Evolutionary conservation across 1,140 invertebrate species (phyloP), one percentile per base, ranked within the genome.

Genomic region (Drosophila bifasciata): DNA sequence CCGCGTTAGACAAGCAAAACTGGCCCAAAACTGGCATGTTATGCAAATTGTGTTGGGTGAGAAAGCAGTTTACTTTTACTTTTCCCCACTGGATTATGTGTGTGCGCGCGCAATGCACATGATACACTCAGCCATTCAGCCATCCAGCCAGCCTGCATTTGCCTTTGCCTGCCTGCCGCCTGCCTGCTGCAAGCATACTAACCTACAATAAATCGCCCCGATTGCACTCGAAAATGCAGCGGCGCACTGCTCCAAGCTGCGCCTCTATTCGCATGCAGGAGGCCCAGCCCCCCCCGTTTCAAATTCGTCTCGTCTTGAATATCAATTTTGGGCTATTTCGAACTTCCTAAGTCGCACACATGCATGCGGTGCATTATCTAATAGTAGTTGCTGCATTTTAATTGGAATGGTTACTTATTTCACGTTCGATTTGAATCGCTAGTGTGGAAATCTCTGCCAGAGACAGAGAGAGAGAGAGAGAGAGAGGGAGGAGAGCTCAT

Each of bases 1-100:
- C 13, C 51, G 45, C 45, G 57, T 70, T 19, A 39, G 40, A 55
- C 68, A 70, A 52, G 16, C 5, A 46, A 46, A 32, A 45, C 50
- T 56, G 41, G 41, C 50, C n/a, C 32, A 23, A 23, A 21, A 39
- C 60, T 64, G 49, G 75, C 79, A 53, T 64, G 79, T 81, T 83
- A 81, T 81, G 79, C 79, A 81, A 81, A 81, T 64, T 60, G 59
- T 43, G 23, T 21, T 45, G 45, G 58, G 51, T 44, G 58, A 48
- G 74, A 83, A 81, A 83, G 79, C 67, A 51, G 59, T 58, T 78
- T 74, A 83, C 79, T 81, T 81, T 83, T 81, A 81, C 79, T 83
- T 81, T 83, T 70, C 32, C 32, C 69, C 71, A 61, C 55, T 78
- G 75, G 55, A 81, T 67, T 77, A 63, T 66, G 48, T 49, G 21